These are phyloP conservation scores for Parotocinclus haroldoi DNA, from an alignment of 2,797 vertebrate genomes.

Conservation along the genomic window DNA sequence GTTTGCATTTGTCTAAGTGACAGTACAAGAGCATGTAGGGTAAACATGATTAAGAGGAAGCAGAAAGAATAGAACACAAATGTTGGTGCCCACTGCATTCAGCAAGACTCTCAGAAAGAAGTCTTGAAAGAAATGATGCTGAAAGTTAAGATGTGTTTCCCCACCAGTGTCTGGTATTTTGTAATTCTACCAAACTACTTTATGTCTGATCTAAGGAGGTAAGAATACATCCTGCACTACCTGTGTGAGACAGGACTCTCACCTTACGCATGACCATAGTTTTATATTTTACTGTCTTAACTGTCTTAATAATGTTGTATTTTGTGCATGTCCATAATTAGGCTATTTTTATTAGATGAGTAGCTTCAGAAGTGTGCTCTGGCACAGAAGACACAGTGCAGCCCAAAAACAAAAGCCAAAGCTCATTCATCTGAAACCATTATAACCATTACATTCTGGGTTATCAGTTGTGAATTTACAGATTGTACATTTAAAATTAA, in stretches of 20 bases:
- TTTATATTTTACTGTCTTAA: conserved; percentile 31
- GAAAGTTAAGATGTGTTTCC: conserved; percentile 7
- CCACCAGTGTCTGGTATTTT: conserved; percentile 27
- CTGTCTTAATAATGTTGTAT: conserved; percentile 20
- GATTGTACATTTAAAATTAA: too few relatives aligned
- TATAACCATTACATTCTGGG: too few relatives aligned
- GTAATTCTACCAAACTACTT: conserved; percentile 32
- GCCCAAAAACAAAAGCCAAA: conserved; percentile 5
- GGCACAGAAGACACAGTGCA: conserved; percentile 22
- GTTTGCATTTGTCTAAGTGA: neutral
- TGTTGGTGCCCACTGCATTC: conserved; percentile 35
- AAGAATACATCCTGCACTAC: conserved; percentile 8
- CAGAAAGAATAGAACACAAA: conserved; percentile 10
- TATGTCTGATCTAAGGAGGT: conserved; percentile 24
- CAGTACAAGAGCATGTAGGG: neutral
- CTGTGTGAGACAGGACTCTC: conserved; percentile 23
- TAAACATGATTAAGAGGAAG: conserved; percentile 8
- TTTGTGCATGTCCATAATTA: conserved; percentile 21
- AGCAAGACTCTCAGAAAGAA: conserved; percentile 37
- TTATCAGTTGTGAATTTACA: neutral
- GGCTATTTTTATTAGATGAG: neutral
- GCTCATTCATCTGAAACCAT: neutral
- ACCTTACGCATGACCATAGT: conserved; percentile 19
- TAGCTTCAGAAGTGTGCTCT: conserved; percentile 13
- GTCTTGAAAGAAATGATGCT: neutral